phyloP scores from a whole-genome alignment of 2,113 vertebrate species.

The Turnix velox region DNA sequence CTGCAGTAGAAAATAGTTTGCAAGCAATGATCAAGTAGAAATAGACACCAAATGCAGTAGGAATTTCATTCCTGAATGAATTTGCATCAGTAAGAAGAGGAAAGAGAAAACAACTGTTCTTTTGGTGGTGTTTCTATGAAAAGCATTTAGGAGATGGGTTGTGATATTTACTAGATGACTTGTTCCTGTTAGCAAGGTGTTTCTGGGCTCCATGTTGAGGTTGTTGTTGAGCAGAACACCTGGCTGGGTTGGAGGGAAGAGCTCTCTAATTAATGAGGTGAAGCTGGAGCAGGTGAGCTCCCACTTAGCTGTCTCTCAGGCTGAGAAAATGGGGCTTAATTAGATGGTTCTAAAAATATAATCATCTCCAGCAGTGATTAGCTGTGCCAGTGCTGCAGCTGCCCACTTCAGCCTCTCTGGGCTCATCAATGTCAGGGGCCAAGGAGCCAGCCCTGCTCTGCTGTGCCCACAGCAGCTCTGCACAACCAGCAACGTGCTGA shows the following conservation, averaged over 20 bases:
- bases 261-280: background rate
- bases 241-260: background rate
- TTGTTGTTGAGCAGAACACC: background rate
- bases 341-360: background rate
- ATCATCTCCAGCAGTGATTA: background rate
- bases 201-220: background rate
- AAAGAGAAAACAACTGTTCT: background rate
- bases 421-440: background rate
- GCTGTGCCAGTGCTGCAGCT: slow-evolving; percentile 1
- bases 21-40: background rate
- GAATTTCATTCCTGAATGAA: background rate
- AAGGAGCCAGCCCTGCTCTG: background rate
- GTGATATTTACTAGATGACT: fast-evolving
- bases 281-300: background rate
- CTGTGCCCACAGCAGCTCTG: background rate
- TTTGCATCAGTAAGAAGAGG: background rate
- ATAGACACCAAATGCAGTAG: background rate
- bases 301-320: background rate
- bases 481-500: too few relatives aligned
- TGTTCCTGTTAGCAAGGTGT: background rate
- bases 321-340: background rate
- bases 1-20: background rate
- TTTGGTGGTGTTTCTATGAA: background rate
- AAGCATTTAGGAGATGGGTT: background rate
- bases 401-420: background rate